These are phyloP conservation scores for Musca vetustissima DNA, from an alignment of 1,140 invertebrate genomes.

Conservation along the genomic window DNA sequence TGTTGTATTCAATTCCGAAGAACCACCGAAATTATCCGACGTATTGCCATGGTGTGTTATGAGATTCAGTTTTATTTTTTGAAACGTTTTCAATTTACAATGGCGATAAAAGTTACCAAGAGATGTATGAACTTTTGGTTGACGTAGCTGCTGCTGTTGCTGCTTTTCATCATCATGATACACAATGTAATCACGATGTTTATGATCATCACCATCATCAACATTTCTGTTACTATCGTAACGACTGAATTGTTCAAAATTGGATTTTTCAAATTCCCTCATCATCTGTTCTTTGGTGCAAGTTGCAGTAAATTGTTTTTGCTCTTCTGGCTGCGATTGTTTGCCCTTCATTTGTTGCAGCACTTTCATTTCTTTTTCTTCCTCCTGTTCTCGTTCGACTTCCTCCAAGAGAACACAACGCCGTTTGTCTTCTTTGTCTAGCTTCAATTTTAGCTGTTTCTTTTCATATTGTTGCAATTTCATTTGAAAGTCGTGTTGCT, in stretches of 20 bases:
- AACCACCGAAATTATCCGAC: conserved; percentile 32
- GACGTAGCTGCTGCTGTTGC: conserved; percentile 15
- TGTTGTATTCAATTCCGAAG: conserved; percentile 16
- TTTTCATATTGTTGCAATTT: conserved; percentile 32
- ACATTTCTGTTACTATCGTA: conserved; percentile 30
- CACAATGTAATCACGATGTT: conserved; percentile 1
- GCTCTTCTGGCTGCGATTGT: conserved; percentile 32
- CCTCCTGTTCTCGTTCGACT: conserved; percentile 19
- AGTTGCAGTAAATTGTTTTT: conserved; percentile 46
- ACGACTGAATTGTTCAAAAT: conserved; percentile 32
- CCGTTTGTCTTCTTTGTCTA: background rate
- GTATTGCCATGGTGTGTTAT: conserved; percentile 40
- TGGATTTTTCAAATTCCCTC: conserved; percentile 32
- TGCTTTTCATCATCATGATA: conserved; percentile 16
- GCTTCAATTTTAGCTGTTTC: background rate
- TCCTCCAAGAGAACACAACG: background rate
- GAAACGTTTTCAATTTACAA: conserved; percentile 50
- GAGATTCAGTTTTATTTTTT: conserved; percentile 51
- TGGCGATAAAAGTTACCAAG: conserved; percentile 45
- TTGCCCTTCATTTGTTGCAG: conserved; percentile 16
- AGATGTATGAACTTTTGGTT: conserved; percentile 20
- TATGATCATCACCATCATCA: conserved; percentile 31
- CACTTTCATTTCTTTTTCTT: background rate
- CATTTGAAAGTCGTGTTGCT: conserved; percentile 39
- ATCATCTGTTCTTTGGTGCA: conserved; percentile 55